A percentile compares a stretch with the other conserved stretches of the same genome.
Evolutionary conservation across 2,797 vertebrate genomes (phyloP).

Genomic region (Otus scops): DNA sequence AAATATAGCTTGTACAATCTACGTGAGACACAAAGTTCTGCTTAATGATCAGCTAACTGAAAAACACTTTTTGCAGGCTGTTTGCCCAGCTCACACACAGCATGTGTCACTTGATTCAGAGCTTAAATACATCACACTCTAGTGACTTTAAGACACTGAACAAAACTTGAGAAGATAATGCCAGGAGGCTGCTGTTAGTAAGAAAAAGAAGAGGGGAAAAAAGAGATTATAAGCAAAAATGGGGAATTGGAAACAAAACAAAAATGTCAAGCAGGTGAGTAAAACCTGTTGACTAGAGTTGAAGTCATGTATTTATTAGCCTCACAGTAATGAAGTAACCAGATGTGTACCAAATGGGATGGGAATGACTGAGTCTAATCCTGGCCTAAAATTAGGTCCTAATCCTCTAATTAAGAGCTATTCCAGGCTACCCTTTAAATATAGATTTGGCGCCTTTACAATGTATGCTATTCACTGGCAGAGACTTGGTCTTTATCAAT

Average conservation of each 20-base stretch:
- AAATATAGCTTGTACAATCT: neutral
- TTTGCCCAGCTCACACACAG: neutral
- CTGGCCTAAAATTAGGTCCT: neutral
- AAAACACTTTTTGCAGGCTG: neutral
- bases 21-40: neutral
- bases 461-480: neutral
- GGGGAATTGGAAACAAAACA: neutral
- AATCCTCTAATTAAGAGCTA: neutral
- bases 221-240: neutral
- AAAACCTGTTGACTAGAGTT: neutral
- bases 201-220: accelerated
- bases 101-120: neutral
- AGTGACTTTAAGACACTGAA: neutral
- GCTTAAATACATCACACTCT: neutral
- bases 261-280: neutral
- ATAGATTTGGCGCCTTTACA: neutral
- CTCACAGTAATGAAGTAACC: neutral
- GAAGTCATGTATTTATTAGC: neutral
- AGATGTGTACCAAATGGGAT: neutral
- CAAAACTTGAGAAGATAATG: neutral
- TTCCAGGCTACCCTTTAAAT: neutral
- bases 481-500: neutral
- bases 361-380: neutral
- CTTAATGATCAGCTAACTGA: neutral
- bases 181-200: neutral